Evolutionary conservation across 2,888 invertebrate genomes (phyloP), one percentile per base, ranked within the genome.

Genomic region (Stenodema calcarata): DNA sequence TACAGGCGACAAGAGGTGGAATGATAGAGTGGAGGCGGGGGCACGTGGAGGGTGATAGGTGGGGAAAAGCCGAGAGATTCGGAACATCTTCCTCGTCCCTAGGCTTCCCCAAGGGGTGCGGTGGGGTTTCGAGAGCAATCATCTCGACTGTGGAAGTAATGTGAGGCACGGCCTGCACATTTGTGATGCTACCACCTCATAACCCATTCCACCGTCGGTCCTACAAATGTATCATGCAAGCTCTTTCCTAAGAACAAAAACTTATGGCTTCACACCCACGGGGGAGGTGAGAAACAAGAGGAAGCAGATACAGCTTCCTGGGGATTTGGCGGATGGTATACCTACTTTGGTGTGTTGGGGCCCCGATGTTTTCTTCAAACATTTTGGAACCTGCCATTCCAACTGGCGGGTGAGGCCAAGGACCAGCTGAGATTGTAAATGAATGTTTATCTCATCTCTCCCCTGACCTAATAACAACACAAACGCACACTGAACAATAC

Each of bases 111-210:
- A 3, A 1, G 42, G 42, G 42, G 76, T 1, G 35, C n/a, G 78
- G 16, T 44, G 1, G 41, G 78, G 35, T 2, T 35, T 35, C 35
- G 4, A 35, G 78, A 78, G 78, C 78, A 78, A 78, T 78, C 78
- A 78, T 78, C 78, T 44, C 78, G 44, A 9, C 78, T 27, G 78
- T 42, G 78, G 27, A 44, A 78, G 78, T 78, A 44, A 78, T 78
- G 78, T 44, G 78, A 78, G 44, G 78, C 78, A 78, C 78, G 78
- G 78, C 11, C 78, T 44, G 78, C 44, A 78, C 78, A 78, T 78
- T 78, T 78, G 78, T 78, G 78, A 78, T 78, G 78, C 78, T 18
- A 14, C 78, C 41, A 78, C 78, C 78, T 78, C 78, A 44, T 78
- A 44, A 78, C 44, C 78, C 78, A 78, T 78, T 78, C 78, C 78